Base-by-base conservation (phyloP, 2,888 invertebrate species). In the Rhagonycha lutea region DNA sequence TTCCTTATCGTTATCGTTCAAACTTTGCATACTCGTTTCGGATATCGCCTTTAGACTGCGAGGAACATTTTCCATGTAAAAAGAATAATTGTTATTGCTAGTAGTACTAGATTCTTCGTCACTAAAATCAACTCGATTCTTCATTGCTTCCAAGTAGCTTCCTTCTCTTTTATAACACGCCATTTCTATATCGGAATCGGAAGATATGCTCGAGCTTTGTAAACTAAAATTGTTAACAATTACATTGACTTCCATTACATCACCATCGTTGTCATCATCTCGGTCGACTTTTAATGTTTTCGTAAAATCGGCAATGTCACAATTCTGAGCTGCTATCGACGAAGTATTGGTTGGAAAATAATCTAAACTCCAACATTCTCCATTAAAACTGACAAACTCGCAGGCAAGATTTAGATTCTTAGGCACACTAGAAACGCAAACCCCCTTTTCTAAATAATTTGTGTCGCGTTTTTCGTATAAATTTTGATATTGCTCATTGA, bases 391-490 rank as follows among this genome's bases (percentile, higher is more conserved):
- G 67, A 77, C 79, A 65, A 82, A 82, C 70, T 86, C 84, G 12
- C 89, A 89, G 80, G 88, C 91, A 82, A 93, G 89, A 89, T 93
- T 92, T 79, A 93, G 89, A 84, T 92, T 91, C 83, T 92, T 92
- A 83, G 93, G 93, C 76, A 93, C 91, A 83, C 91, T 91, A 65
- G 91, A 86, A 83, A 86, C 90, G 83, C 86, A 84, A 26, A 87
- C 86, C 79, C 86, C 85, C 75, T 86, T 85, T 78, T 87, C 87
- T 77, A 86, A 86, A 73, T 82, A 82, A 73, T 73, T 73, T 61
- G n/a, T 2, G 2, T 75, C 70, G 18, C 61, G 73, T 74, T 77
- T 76, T 73, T 76, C 73, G 68, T 74, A 70, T 32, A 74, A 74
- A 70, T 78, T 76, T 70, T 78, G 72, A n/a, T 68, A 73, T 67